Evolutionary conservation across 1,140 invertebrate species (phyloP).

Genomic region (Ostrea denselamellosa): DNA sequence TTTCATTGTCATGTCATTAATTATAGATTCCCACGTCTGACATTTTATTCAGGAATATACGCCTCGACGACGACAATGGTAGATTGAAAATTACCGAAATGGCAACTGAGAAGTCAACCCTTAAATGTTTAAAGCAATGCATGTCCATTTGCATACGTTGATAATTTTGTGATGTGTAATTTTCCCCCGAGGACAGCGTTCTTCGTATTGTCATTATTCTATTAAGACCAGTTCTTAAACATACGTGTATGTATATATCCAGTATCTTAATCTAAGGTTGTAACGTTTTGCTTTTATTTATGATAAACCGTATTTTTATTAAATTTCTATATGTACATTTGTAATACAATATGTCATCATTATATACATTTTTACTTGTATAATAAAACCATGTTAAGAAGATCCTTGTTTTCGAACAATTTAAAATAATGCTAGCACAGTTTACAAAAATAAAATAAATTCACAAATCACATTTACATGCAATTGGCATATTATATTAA

Average conservation of each 20-base stretch:
- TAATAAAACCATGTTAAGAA: too few species aligned
- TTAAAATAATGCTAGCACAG: too few species aligned
- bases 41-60: background rate
- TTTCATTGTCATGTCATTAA: background rate
- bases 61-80: background rate
- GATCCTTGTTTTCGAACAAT: too few species aligned
- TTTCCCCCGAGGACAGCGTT: background rate
- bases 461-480: too few species aligned
- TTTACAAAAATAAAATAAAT: too few species aligned
- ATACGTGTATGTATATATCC: background rate
- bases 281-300: too few species aligned
- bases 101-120: background rate
- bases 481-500: too few species aligned
- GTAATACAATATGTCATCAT: too few species aligned
- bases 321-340: too few species aligned
- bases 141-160: background rate
- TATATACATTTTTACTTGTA: too few species aligned
- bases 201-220: background rate
- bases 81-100: background rate
- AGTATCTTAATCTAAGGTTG: background rate
- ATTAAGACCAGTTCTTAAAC: too few species aligned
- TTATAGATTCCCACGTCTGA: background rate
- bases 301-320: too few species aligned
- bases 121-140: background rate
- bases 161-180: background rate